These are phyloP conservation scores for Astyanax mexicanus DNA, from an alignment of 2,797 vertebrate species.

Conservation along the genomic window DNA sequence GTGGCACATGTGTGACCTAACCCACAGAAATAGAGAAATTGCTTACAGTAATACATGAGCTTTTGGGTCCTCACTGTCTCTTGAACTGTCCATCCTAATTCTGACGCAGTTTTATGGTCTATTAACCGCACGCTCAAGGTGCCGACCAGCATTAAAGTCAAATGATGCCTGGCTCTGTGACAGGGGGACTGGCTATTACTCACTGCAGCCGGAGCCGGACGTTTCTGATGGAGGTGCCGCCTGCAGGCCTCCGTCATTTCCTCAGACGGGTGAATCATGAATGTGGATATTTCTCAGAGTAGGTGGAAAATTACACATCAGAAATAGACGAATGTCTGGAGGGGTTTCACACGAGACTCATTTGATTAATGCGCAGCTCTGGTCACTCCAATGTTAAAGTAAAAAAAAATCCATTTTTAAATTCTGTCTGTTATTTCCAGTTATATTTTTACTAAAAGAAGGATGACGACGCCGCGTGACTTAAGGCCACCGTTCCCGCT, in stretches of 20 bases:
- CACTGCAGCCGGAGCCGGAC: background rate
- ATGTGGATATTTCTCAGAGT: conserved; percentile 1
- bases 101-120: background rate
- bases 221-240: background rate
- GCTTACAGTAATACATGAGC: background rate
- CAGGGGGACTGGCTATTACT: background rate
- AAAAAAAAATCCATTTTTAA: background rate
- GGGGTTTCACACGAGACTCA: background rate
- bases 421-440: background rate
- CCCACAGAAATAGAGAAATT: too few species aligned
- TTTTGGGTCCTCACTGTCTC: background rate
- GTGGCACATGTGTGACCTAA: too few species aligned
- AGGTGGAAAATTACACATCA: conserved; percentile 2
- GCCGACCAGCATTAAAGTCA: background rate
- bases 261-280: background rate
- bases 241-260: conserved; percentile 13
- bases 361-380: background rate
- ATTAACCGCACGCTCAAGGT: background rate
- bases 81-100: background rate
- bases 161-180: background rate
- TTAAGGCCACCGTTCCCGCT: conserved; percentile 18
- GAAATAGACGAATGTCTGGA: background rate
- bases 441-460: conserved; percentile 16
- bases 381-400: background rate
- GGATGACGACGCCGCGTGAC: conserved; percentile 14